Evolutionary conservation across 1,140 invertebrate genomes (phyloP), one percentile per base, ranked within the genome.

Genomic region (Pachypeltis micranthus): DNA sequence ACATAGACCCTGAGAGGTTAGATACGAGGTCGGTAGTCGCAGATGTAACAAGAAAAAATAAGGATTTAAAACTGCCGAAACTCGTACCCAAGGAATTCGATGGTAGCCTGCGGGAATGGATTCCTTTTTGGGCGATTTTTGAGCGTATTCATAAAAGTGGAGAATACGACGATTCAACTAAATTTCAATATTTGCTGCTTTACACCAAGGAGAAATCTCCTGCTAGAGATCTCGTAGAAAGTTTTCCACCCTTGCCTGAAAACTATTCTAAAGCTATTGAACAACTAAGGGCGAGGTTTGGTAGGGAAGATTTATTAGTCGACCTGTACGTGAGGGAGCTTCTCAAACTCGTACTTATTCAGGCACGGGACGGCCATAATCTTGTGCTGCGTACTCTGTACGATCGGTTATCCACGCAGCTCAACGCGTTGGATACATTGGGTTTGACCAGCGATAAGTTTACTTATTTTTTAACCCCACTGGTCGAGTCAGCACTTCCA

Each of bases 71-170:
- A 23, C 16, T 61, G 24, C 59, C 59, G 12, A 61, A 61, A 25
- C 21, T 61, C 7, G 21, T 39, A 26, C 27, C 21, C 21, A 61
- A 19, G 24, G 21, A 44, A 44, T 75, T 74, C 61, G 60, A 63
- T 14, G 73, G 73, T 7, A 60, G 73, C 12, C 39, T 73, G 0
- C 69, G 66, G 62, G 69, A 74, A 0, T 75, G 74, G 73, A 51
- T 76, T 7, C 44, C 60, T 2, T 76, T 74, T 64, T 75, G 72
- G 72, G 65, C 66, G 16, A 69, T 69, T 62, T 75, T 75, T 57
- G 68, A 69, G 31, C 70, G 70, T 27, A 72, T 76, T 16, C 67
- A 76, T 63, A 70, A 71, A 39, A 72, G 74, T 61, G 14, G 25
- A n/a, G 58, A 60, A 1, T 34, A 75, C 0, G 47, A 63, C n/a